Evolutionary conservation across 2,888 invertebrate species (phyloP).

Genomic region (Cheilosia soror): DNA sequence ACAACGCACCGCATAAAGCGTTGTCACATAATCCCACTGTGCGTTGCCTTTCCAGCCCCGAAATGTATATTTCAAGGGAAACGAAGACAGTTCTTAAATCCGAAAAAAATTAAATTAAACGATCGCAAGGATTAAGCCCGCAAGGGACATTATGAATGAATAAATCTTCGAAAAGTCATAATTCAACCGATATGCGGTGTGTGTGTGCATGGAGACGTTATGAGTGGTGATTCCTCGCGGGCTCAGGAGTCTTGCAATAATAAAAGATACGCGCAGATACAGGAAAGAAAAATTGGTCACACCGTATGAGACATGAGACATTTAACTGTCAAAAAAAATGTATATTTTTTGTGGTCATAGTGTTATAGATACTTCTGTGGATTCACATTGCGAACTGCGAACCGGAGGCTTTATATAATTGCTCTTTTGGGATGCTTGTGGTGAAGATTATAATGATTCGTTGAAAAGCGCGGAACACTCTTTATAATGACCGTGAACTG

Average conservation of each 20-base stretch:
- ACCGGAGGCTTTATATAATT: conserved; percentile 53
- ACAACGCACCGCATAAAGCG: conserved; percentile 46
- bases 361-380: conserved; percentile 16
- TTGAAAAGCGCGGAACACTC: conserved; percentile 32
- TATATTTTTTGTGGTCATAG: conserved; percentile 55
- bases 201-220: conserved; percentile 20
- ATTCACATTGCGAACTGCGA: not conserved
- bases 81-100: conserved; percentile 24
- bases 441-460: conserved; percentile 35
- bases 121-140: conserved; percentile 66
- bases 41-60: conserved; percentile 4
- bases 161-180: conserved; percentile 73
- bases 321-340: conserved; percentile 63
- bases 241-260: not conserved
- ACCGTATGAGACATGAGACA: conserved; percentile 59
- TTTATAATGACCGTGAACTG: conserved; percentile 53
- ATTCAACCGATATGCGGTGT: conserved; percentile 39
- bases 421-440: conserved; percentile 32
- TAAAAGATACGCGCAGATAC: conserved; percentile 13
- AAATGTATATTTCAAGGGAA: conserved; percentile 32
- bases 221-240: conserved; percentile 26
- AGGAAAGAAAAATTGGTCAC: conserved; percentile 70
- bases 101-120: conserved; percentile 15
- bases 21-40: conserved; percentile 69
- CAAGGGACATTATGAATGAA: conserved; percentile 73